Base-by-base conservation (phyloP, 2,888 invertebrate species). In the Netelia melanura region DNA sequence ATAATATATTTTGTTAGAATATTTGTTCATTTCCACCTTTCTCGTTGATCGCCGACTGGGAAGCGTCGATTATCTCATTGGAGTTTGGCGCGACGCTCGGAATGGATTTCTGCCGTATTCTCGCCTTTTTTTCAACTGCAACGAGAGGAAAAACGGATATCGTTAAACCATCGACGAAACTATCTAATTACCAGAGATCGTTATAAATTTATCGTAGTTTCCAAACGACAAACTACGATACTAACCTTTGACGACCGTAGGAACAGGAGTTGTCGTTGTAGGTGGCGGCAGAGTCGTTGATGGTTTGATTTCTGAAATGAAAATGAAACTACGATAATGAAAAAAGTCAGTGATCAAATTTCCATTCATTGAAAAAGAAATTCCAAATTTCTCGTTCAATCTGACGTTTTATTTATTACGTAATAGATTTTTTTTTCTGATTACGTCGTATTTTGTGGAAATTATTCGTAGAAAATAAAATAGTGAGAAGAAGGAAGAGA, bases 1-100 rank as follows among this genome's bases (percentile, higher is more conserved):
- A 14, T 48, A 48, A 48, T 48, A 14, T 48, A 48, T 48, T 14
- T 14, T 48, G 10, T 3, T 11, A 48, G 6, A 48, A 48, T 48
- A 30, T 30, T 30, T 5, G 1, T 48, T 48, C 48, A 48, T 48
- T 48, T 14, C 11, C 48, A 84, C 90, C 89, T 78, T 88, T 91
- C 81, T 90, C 91, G 64, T 89, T 86, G 9, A 88, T 87, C 61
- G 90, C 89, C 76, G 91, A 87, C 71, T 91, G 90, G 9, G 93
- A 92, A 54, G 91, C 88, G 81, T 91, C 91, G 8, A 91, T 88
- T 70, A 92, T 89, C 80, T 92, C 91, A 79, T 92, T 91, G 61
- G 89, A 88, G 67, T 88, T 90, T 1, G 91, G 90, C 54, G 87
- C 88, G 9, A 88, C 44, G 67, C 91, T 93, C 14, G 92, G 88